Evolutionary conservation across 2,888 invertebrate genomes (phyloP).

Genomic region (Tenthredo notha): DNA sequence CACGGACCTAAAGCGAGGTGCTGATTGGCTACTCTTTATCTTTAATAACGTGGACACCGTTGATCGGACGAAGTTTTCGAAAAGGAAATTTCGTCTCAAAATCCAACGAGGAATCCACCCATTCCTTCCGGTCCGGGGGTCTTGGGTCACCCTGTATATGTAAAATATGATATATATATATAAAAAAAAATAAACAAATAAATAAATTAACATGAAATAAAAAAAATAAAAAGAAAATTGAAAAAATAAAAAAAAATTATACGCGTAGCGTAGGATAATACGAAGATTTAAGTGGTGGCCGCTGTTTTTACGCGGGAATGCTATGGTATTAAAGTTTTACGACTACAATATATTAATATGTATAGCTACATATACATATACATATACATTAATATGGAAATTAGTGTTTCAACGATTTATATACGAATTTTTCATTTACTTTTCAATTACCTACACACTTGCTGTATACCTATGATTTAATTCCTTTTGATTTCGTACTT

Average conservation of each 20-base stretch:
- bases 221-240: background rate
- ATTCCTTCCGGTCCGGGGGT: too few relatives aligned
- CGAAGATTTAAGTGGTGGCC: constrained; percentile 51
- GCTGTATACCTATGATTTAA: constrained; percentile 24
- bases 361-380: constrained; percentile 39
- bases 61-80: too few relatives aligned
- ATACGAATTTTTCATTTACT: constrained; percentile 47
- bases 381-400: constrained; percentile 41
- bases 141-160: too few relatives aligned
- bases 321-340: constrained; percentile 54
- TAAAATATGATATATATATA: background rate
- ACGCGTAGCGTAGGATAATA: constrained; percentile 52
- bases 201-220: background rate
- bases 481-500: background rate
- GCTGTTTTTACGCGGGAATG: constrained; percentile 52
- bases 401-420: constrained; percentile 52
- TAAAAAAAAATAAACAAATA: background rate
- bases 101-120: too few relatives aligned
- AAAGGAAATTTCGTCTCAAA: too few relatives aligned
- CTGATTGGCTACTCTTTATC: too few relatives aligned
- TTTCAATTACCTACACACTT: background rate
- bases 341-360: constrained; percentile 49
- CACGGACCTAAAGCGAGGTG: too few relatives aligned
- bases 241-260: background rate
- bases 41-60: too few relatives aligned